Evolutionary conservation across 2,797 vertebrate species (phyloP).

Genomic region (Erethizon dorsatum): DNA sequence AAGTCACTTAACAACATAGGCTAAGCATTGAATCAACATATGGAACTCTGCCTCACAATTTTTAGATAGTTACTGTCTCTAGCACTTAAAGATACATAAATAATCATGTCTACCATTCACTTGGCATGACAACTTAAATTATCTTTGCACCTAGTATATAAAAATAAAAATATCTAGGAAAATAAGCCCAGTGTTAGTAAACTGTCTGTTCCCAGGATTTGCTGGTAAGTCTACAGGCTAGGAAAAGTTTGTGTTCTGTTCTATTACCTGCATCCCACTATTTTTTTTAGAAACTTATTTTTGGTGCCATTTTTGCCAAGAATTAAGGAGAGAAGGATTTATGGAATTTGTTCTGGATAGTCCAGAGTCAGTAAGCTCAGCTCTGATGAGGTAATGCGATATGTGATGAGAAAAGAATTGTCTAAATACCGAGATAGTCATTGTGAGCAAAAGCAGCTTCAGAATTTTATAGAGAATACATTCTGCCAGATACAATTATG

Average conservation of each 20-base stretch:
- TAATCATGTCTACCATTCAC: background rate
- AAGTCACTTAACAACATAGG: background rate
- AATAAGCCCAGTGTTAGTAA: constrained; percentile 29
- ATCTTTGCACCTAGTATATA: background rate
- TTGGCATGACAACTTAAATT: constrained; percentile 30
- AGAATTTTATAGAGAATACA: constrained; percentile 16
- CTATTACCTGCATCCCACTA: background rate
- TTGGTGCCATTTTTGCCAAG: constrained; percentile 10
- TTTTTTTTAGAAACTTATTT: constrained; percentile 8
- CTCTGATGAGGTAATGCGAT: constrained; percentile 34
- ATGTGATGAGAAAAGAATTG: background rate
- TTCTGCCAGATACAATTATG: background rate
- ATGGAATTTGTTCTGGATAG: background rate
- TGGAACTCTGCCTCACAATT: background rate
- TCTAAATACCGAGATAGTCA: constrained; percentile 5
- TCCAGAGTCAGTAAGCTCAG: background rate
- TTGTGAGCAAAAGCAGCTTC: constrained; percentile 49
- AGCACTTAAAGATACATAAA: background rate
- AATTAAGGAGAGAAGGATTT: background rate
- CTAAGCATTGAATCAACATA: constrained; percentile 46
- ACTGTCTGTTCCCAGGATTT: constrained; percentile 44
- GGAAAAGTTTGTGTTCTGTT: constrained; percentile 6
- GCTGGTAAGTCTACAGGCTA: constrained; percentile 32
- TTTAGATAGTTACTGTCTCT: constrained; percentile 22
- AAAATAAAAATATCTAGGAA: constrained; percentile 33